A percentile compares a stretch with the other conserved stretches of the same genome.
Conservation (phyloP, 2,797 vertebrate genomes). For the Mustela erminea region DNA sequence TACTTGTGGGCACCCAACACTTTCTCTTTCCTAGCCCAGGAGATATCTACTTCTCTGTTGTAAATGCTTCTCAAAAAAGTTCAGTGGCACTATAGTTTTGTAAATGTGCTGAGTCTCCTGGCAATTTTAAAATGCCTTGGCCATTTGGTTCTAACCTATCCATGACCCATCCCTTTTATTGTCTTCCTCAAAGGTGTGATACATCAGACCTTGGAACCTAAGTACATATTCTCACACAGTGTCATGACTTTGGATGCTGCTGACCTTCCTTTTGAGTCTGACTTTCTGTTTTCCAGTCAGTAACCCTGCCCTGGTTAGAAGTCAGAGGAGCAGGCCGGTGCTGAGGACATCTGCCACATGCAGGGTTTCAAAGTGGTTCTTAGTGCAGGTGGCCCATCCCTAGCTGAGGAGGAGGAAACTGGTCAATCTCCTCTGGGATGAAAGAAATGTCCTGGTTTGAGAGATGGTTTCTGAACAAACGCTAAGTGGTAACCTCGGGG, state of each 20-base stretch:
- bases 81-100: neutral
- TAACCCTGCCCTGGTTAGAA: neutral
- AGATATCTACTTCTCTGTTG: neutral
- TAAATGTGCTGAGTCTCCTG: neutral
- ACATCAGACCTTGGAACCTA: neutral
- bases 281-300: too few species aligned
- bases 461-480: neutral
- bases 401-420: neutral
- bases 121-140: neutral
- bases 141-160: neutral
- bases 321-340: neutral
- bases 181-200: neutral
- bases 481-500: neutral
- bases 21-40: neutral
- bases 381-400: too few species aligned
- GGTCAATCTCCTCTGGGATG: neutral
- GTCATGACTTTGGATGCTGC: neutral
- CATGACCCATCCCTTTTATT: neutral
- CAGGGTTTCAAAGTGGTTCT: neutral
- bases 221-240: neutral
- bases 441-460: neutral
- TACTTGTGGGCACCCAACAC: neutral
- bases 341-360: neutral
- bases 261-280: neutral
- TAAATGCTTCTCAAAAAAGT: neutral